These are phyloP conservation scores for Cataglyphis cursor DNA, from an alignment of 2,888 invertebrate genomes.

Conservation along the genomic window DNA sequence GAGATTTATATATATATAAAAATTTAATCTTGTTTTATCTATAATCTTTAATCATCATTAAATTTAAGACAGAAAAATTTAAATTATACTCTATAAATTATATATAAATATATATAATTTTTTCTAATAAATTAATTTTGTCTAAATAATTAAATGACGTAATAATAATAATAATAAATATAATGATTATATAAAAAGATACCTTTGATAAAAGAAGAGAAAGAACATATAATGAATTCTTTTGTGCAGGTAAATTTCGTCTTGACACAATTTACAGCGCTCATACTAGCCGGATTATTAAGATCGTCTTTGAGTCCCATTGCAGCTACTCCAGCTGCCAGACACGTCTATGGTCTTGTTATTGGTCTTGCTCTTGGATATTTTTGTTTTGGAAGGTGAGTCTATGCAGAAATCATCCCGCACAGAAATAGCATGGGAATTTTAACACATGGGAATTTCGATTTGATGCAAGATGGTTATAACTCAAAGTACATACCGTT, in stretches of 20 bases:
- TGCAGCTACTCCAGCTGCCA: conserved; percentile 90
- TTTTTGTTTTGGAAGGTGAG: conserved; percentile 96
- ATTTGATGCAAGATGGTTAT: conserved; percentile 11
- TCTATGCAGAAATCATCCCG: conserved; percentile 69
- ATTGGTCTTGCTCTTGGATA: conserved; percentile 94
- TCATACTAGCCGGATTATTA: conserved; percentile 93
- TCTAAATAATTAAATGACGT: neutral
- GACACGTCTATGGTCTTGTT: conserved; percentile 93
- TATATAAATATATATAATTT: neutral
- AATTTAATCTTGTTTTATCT: too few relatives aligned
- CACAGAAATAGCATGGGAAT: neutral
- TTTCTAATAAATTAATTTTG: neutral
- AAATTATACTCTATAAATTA: neutral
- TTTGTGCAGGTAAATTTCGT: conserved; percentile 94
- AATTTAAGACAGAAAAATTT: neutral
- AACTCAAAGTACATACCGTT: neutral
- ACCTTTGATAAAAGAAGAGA: neutral
- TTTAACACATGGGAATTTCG: conserved; percentile 4
- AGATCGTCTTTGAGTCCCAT: conserved; percentile 92
- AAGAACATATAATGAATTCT: neutral
- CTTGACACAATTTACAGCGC: conserved; percentile 93
- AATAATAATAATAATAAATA: neutral
- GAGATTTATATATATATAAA: neutral
- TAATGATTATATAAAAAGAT: neutral
- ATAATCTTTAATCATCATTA: too few relatives aligned